These are phyloP conservation scores for Siniperca chuatsi DNA, from an alignment of 2,113 vertebrate genomes.

Conservation along the genomic window DNA sequence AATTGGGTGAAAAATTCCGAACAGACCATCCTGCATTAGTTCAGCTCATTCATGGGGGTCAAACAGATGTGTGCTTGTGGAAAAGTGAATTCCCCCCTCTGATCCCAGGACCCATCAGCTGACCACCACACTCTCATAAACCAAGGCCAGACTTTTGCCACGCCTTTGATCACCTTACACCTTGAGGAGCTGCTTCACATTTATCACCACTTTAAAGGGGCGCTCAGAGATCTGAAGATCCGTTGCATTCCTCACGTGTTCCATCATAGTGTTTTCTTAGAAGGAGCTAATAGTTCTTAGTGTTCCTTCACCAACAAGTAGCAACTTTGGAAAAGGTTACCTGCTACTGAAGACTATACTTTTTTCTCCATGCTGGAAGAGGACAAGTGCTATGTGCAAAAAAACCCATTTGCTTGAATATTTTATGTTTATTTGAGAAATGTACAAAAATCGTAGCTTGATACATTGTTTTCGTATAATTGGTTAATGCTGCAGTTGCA, in stretches of 20 bases:
- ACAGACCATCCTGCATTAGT: conserved; percentile 47
- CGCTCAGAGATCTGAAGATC: conserved; percentile 34
- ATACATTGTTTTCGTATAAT: background rate
- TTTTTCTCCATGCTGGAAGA: background rate
- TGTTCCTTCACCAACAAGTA: conserved; percentile 9
- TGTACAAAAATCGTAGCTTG: background rate
- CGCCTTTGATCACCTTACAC: conserved; percentile 74
- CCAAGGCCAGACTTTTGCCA: conserved; percentile 62
- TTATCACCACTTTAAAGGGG: conserved; percentile 63
- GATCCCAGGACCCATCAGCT: conserved; percentile 41
- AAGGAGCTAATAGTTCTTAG: background rate
- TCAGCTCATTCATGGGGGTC: conserved; percentile 44
- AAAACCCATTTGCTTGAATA: background rate
- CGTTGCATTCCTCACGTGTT: conserved; percentile 54
- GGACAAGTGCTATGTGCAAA: background rate
- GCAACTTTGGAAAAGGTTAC: background rate
- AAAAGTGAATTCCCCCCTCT: conserved; percentile 61
- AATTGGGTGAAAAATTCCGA: conserved; percentile 3
- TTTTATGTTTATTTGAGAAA: too few species aligned
- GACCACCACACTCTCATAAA: conserved; percentile 63
- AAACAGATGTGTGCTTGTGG: conserved; percentile 47
- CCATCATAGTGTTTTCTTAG: conserved; percentile 16
- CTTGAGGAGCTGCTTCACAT: conserved; percentile 49
- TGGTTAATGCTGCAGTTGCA: background rate
- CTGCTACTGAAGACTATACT: background rate